Conservation (phyloP, 1,140 invertebrate species). For the Saxidomus purpurata region DNA sequence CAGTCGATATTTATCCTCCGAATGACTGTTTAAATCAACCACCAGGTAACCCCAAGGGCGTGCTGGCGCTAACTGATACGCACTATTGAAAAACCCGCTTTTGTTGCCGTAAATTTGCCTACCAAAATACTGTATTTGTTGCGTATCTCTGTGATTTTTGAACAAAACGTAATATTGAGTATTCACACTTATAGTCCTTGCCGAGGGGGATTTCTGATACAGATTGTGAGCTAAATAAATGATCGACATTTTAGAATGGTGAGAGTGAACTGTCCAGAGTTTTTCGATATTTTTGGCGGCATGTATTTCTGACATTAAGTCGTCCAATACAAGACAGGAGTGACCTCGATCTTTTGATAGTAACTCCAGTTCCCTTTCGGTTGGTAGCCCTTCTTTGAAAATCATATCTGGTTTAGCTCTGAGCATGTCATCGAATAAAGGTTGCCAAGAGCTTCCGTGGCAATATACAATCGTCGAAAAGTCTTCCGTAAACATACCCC, state of each 20-base stretch:
- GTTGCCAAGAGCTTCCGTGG: not conserved
- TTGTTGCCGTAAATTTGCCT: conserved; percentile 16
- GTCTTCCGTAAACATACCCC: not conserved
- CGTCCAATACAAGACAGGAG: conserved; percentile 17
- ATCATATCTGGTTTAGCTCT: not conserved
- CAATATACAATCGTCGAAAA: too few species aligned
- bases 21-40: not conserved
- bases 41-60: conserved; percentile 17
- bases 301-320: not conserved
- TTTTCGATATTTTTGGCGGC: too few species aligned
- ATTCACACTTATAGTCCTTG: not conserved
- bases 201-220: not conserved
- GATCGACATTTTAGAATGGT: conserved; percentile 24
- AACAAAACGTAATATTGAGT: not conserved
- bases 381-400: conserved; percentile 8
- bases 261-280: not conserved
- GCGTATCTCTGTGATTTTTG: not conserved
- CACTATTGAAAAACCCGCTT: not conserved
- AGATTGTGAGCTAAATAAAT: conserved; percentile 45
- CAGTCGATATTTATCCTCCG: not conserved
- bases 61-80: not conserved
- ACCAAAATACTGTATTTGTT: conserved; percentile 18
- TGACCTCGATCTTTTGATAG: not conserved
- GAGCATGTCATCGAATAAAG: conserved; percentile 9
- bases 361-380: not conserved